phyloP scores from a whole-genome alignment of 2,113 vertebrate genomes.

The Poecilia latipinna region DNA sequence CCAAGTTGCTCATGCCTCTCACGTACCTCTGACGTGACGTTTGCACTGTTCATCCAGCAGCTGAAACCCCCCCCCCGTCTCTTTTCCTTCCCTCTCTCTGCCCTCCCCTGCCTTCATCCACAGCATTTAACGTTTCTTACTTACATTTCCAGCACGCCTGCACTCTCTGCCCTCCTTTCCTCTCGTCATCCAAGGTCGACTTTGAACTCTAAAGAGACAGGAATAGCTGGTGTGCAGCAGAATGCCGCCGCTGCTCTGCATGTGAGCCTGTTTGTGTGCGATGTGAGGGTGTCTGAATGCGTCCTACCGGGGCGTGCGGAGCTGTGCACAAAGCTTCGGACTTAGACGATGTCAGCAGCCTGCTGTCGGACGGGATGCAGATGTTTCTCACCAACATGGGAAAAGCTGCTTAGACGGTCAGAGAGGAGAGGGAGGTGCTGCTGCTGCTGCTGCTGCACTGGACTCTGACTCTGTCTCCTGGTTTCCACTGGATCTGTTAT shows the following conservation, averaged over 20 bases:
- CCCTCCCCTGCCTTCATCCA: constrained; percentile 18
- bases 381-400: constrained; percentile 57
- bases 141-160: constrained; percentile 24
- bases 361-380: constrained; percentile 51
- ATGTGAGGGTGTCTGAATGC: constrained; percentile 31
- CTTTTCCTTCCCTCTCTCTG: background rate
- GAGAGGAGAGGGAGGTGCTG: constrained; percentile 46
- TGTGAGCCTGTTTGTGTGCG: background rate
- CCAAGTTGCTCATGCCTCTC: constrained; percentile 53
- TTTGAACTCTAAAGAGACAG: constrained; percentile 51
- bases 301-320: constrained; percentile 52
- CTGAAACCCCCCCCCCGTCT: background rate
- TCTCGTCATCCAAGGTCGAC: constrained; percentile 65
- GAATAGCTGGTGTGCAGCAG: constrained; percentile 69
- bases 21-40: constrained; percentile 59
- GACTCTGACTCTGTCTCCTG: constrained; percentile 53
- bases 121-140: constrained; percentile 33
- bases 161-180: constrained; percentile 19
- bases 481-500: constrained; percentile 35
- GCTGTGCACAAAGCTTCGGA: constrained; percentile 21
- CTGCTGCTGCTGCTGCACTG: background rate
- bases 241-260: constrained; percentile 44
- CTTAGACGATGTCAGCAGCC: constrained; percentile 61
- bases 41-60: constrained; percentile 24
- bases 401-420: constrained; percentile 57